phyloP scores from a whole-genome alignment of 2,888 invertebrate genomes.

The Lamellibrachia satsuma region DNA sequence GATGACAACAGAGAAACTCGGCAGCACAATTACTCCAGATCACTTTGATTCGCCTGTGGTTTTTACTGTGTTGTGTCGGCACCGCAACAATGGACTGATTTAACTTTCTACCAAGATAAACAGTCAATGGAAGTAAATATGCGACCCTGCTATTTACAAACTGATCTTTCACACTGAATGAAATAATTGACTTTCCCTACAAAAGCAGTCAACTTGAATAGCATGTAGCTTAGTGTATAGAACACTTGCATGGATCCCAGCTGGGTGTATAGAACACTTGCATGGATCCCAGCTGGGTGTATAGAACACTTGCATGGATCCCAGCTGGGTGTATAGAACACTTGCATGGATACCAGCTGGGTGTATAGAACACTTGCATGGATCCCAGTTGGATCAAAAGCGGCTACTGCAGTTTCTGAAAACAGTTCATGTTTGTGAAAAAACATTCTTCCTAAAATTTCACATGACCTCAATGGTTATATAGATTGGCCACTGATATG shows the following conservation, averaged over 20 bases:
- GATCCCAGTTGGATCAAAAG: neutral
- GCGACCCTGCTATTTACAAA: neutral
- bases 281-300: neutral
- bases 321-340: neutral
- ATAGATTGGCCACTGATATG: neutral
- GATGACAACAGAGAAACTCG: neutral
- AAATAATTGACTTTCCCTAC: constrained; percentile 12
- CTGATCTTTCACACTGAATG: constrained; percentile 4
- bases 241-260: neutral
- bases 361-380: neutral
- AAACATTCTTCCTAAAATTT: neutral
- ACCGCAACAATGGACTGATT: neutral
- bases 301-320: neutral
- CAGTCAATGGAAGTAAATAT: neutral
- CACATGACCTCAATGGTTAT: neutral
- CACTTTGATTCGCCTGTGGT: neutral
- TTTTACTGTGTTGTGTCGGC: neutral
- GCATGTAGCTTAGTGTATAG: neutral
- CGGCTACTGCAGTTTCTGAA: neutral
- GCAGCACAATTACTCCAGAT: neutral
- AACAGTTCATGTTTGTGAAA: neutral
- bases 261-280: neutral
- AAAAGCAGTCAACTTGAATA: neutral
- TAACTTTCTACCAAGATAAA: neutral
- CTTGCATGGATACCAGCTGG: neutral